Base-by-base conservation (phyloP, 2,888 invertebrate species). In the Sicus ferrugineus region DNA sequence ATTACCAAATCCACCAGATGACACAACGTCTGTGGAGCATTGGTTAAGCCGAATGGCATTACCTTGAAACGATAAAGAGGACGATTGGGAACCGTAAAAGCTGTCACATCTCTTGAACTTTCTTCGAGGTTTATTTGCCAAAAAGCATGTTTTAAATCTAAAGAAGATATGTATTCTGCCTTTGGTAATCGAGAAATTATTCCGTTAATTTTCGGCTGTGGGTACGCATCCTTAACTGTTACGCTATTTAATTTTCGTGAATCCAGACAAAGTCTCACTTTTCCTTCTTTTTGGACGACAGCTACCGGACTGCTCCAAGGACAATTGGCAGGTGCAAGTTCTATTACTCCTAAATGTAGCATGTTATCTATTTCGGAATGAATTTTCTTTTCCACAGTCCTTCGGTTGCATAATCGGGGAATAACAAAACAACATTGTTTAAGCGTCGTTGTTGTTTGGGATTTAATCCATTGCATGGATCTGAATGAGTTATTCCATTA, bases 231-330 rank as follows among this genome's bases (percentile, higher is more conserved):
- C 38, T 72, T 72, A 6, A 68, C 28, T 0, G 79, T 77, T 0
- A 78, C 77, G 1, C 46, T 42, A 50, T 80, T 81, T 0, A 80
- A 67, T 54, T 76, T 74, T 9, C 79, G 54, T 9, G 75, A 78
- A 56, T 79, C 79, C 1, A 80, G 70, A 54, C 78, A 78, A n/a
- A 79, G 74, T 3, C 78, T 63, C 21, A 71, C 73, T 9, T 68
- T 73, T 0, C 75, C 75, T 46, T 30, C 52, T 67, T 79, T 79
- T 11, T 69, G 67, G 0, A 78, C 75, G 67, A 79, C 72, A 0
- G 77, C 73, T 0, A 78, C 74, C 1, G 79, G 78, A 14, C 75
- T 77, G 5, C 75, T 73, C 79, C 79, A 79, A 1, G 75, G 68
- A 28, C 80, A 79, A 4, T 68, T 72, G 6, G 31, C 9, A 31